Base-by-base conservation (phyloP, 2,113 vertebrate species). In the Gorsachius goisagi region DNA sequence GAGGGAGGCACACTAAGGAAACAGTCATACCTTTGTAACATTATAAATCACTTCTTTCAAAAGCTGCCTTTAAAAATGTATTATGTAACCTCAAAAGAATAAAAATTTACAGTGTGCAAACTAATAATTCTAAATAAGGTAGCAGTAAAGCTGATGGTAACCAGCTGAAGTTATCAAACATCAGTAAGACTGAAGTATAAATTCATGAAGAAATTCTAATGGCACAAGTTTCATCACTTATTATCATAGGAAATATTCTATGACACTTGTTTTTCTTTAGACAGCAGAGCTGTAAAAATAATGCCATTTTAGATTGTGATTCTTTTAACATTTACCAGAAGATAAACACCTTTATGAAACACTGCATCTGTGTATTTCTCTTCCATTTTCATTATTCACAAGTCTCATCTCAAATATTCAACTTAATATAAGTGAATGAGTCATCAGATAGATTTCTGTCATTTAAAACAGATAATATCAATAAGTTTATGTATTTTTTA, bases 81-180 rank as follows among this genome's bases (percentile, higher is more conserved):
- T 12, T 81, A 30, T 49, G 16, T 71, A 63, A 60, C 77, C n/a
- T 44, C 64, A 53, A 86, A 95, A 84, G 16, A 75, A 95, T 85
- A 82, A 89, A 91, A 94, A 62, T 66, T 91, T 88, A 88, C 82
- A 79, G 55, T 28, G 20, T 86, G 33, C 75, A 71, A 90, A 88
- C 59, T 16, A 52, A 14, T 78, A 77, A 63, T 44, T 53, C 44
- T 89, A 93, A 92, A 90, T 84, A 77, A 88, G 23, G 64, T 49
- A 66, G 28, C 33, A 62, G 22, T 93, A 35, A 67, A 81, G 23
- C 49, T 62, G 14, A 68, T 78, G 23, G 68, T 64, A 91, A 44
- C 24, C 59, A 77, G 47, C n/a, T 78, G 37, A 88, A 91, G 55
- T 88, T 88, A 94, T 80, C 55, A 73, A 71, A 67, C 26, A 19